These are phyloP conservation scores for Oscheius sp. DNA, from an alignment of 2,888 invertebrate genomes.

Conservation along the genomic window DNA sequence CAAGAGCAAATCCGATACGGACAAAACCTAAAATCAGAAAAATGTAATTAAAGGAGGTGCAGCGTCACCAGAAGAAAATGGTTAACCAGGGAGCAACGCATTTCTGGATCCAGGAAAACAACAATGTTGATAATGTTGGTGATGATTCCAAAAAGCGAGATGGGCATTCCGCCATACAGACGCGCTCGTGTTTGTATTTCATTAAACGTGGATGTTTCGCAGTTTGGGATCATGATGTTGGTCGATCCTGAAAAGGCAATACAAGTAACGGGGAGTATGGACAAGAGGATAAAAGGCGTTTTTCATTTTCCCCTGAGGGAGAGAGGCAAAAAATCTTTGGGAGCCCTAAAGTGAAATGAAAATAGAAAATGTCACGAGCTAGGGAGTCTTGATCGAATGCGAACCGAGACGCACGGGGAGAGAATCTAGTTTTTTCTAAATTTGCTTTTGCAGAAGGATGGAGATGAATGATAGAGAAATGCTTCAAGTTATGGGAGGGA, in stretches of 20 bases:
- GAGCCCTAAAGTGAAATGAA: background rate
- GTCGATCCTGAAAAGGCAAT: background rate
- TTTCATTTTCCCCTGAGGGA: background rate
- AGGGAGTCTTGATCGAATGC: background rate
- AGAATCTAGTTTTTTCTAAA: constrained; percentile 8
- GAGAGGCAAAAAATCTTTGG: background rate
- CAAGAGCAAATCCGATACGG: constrained; percentile 63
- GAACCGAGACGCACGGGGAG: background rate
- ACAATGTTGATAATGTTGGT: constrained; percentile 66
- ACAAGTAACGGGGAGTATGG: background rate
- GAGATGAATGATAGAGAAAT: constrained; percentile 4
- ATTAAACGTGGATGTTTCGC: constrained; percentile 73
- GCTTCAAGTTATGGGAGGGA: background rate
- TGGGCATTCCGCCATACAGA: constrained; percentile 55
- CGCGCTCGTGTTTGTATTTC: constrained; percentile 45
- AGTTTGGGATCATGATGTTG: constrained; percentile 19
- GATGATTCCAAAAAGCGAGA: constrained; percentile 63
- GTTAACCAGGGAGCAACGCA: constrained; percentile 65
- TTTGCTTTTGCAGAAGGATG: background rate
- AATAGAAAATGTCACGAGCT: background rate
- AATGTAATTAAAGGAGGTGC: background rate
- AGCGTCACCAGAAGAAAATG: constrained; percentile 65
- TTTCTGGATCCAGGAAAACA: constrained; percentile 66
- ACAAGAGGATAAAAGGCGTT: too few relatives aligned
- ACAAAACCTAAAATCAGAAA: constrained; percentile 43